A percentile compares a stretch with the other conserved stretches of the same genome.
phyloP scores from a whole-genome alignment of 2,797 vertebrate species.

The Simalia tracyae region DNA sequence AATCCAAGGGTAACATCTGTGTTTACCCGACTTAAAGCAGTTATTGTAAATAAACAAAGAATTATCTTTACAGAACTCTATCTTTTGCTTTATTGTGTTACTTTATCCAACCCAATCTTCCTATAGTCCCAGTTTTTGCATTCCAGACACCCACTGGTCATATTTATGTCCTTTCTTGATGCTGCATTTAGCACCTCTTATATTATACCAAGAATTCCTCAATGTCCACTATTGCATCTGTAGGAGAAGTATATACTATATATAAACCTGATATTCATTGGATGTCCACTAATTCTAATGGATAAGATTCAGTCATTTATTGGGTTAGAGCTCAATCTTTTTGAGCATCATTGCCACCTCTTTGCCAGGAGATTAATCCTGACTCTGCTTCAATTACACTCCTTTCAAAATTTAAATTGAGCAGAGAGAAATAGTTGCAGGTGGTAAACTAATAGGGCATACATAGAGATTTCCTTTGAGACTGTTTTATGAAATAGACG shows the following conservation, averaged over 20 bases:
- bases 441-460: neutral
- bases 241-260: neutral
- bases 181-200: neutral
- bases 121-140: neutral
- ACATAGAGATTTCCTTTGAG: neutral
- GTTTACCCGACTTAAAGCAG: neutral
- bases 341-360: neutral
- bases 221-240: neutral
- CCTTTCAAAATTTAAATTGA: neutral
- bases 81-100: neutral
- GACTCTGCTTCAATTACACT: neutral
- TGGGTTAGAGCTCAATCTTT: neutral
- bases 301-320: neutral
- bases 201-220: neutral
- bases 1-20: neutral
- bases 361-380: neutral
- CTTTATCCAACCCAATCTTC: neutral
- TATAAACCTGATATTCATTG: neutral
- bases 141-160: neutral
- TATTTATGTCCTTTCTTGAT: neutral
- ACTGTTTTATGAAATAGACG: neutral
- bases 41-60: neutral
- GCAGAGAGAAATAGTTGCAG: neutral
- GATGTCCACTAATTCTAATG: neutral
- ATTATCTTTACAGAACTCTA: neutral